Evolutionary conservation across 2,888 invertebrate genomes (phyloP).

Genomic region (Pheosia tremula): DNA sequence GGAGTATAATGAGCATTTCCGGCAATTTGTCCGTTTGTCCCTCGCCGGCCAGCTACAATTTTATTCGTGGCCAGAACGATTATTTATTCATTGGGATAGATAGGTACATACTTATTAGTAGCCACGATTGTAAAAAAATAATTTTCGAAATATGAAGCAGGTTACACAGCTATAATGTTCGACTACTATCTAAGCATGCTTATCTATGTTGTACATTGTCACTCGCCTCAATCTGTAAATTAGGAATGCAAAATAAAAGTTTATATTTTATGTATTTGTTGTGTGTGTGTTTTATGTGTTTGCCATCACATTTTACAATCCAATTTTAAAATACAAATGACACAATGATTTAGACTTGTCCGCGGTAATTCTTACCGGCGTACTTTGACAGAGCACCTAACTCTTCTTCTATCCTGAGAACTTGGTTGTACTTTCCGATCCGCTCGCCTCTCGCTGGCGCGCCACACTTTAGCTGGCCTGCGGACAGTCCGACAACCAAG

Average conservation of each 20-base stretch:
- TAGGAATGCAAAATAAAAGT: no score
- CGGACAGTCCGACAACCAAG: slow-evolving; percentile 97
- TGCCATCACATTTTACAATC: no score
- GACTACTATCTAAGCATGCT: no score
- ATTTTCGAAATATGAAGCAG: no score
- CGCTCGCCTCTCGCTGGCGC: slow-evolving; percentile 98
- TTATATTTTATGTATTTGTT: no score
- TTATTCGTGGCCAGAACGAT: slow-evolving; percentile 6
- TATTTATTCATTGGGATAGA: neutral
- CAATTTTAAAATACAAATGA: neutral
- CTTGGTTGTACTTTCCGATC: slow-evolving; percentile 98
- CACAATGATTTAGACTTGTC: slow-evolving; percentile 46
- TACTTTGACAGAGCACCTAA: slow-evolving; percentile 95
- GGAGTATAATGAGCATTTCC: slow-evolving; percentile 61
- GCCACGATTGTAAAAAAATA: no score
- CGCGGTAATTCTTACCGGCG: slow-evolving; percentile 97
- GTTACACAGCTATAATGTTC: no score
- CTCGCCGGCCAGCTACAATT: slow-evolving; percentile 6
- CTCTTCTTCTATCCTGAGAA: slow-evolving; percentile 98
- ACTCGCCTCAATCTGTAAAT: no score
- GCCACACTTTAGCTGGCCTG: slow-evolving; percentile 99
- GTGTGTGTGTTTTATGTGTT: no score
- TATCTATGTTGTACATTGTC: no score
- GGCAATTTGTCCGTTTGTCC: slow-evolving; percentile 63
- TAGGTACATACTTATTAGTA: no score